phyloP scores from a whole-genome alignment of 2,113 vertebrate species.

The Sitta europaea region DNA sequence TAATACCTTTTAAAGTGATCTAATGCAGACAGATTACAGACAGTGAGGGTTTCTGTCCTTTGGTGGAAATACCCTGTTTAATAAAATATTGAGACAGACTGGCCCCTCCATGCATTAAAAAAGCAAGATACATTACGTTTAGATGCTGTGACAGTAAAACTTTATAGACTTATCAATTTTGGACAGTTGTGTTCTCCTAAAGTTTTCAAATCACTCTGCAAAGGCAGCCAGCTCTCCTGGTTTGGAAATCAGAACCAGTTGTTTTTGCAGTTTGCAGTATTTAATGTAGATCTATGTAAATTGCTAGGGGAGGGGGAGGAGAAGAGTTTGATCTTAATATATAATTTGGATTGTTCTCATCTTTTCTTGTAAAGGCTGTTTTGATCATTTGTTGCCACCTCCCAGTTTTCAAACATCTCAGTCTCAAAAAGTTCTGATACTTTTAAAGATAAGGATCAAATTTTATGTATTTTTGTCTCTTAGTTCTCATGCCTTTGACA shows the following conservation, averaged over 20 bases:
- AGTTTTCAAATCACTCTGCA: neutral
- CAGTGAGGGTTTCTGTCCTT: constrained; percentile 1
- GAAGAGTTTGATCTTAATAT: constrained; percentile 49
- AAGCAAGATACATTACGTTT: neutral
- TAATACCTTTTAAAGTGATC: constrained; percentile 42
- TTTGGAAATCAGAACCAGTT: neutral
- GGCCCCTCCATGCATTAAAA: neutral
- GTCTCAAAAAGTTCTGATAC: constrained; percentile 41
- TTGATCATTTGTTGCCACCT: constrained; percentile 49
- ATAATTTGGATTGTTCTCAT: constrained; percentile 47
- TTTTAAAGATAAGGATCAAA: constrained; percentile 62
- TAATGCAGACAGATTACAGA: constrained; percentile 51
- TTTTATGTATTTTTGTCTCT: constrained; percentile 38
- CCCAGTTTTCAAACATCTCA: constrained; percentile 38
- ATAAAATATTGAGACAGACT: neutral
- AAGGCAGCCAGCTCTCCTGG: neutral
- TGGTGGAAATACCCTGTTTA: neutral
- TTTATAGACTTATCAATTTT: neutral
- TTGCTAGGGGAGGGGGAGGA: neutral
- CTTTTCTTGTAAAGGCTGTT: constrained; percentile 29
- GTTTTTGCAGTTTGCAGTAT: constrained; percentile 20
- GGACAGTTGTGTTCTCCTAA: neutral
- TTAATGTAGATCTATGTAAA: constrained; percentile 60
- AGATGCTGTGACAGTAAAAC: neutral
- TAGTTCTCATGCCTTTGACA: constrained; percentile 58